These are phyloP conservation scores for Drosophila hydei DNA, from an alignment of 1,140 invertebrate species.

Conservation along the genomic window DNA sequence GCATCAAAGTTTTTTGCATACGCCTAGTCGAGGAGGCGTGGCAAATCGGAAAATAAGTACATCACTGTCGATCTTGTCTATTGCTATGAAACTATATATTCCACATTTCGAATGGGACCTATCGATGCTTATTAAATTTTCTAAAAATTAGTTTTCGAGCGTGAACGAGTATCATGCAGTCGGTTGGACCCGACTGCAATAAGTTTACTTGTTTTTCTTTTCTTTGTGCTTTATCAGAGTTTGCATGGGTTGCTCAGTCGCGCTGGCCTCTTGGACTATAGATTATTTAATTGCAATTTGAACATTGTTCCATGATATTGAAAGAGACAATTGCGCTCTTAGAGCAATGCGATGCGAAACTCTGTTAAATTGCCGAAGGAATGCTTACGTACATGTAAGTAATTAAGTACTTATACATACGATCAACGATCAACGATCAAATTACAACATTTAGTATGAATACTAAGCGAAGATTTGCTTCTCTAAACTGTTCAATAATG, in stretches of 20 bases:
- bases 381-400: conserved; percentile 61
- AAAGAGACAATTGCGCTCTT: not conserved
- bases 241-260: not conserved
- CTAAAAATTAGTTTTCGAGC: too few species aligned
- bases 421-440: conserved; percentile 66
- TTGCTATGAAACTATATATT: too few species aligned
- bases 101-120: too few species aligned
- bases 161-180: too few species aligned
- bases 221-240: conserved; percentile 12
- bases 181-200: too few species aligned
- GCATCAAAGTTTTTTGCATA: too few species aligned
- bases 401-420: conserved; percentile 55
- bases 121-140: too few species aligned
- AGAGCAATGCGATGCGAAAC: conserved; percentile 11
- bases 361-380: conserved; percentile 51
- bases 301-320: not conserved
- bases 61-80: too few species aligned
- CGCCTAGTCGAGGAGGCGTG: too few species aligned
- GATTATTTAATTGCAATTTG: not conserved
- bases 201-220: too few species aligned
- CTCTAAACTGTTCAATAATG: conserved; percentile 63
- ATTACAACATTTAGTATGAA: conserved; percentile 80
- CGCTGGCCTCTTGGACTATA: not conserved
- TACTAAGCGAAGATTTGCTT: conserved; percentile 76
- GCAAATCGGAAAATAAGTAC: too few species aligned